A percentile compares a stretch with the other conserved stretches of the same genome.
phyloP scores from a whole-genome alignment of 2,113 vertebrate species.

The Ceuthmochares aereus region DNA sequence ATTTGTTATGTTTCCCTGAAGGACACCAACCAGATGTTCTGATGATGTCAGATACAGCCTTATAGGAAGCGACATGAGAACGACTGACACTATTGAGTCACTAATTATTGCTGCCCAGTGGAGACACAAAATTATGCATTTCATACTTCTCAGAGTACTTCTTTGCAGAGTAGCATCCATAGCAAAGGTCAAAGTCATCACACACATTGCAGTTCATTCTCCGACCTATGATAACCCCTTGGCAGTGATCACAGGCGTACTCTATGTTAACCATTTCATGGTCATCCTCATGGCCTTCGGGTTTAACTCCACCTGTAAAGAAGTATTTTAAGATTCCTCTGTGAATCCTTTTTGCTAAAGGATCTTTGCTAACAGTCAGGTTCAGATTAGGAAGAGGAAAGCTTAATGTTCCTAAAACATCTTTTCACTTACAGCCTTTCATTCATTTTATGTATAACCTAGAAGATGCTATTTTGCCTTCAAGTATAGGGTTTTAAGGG shows the following conservation, averaged over 20 bases:
- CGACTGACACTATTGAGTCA: not conserved
- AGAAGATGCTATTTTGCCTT: not conserved
- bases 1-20: not conserved
- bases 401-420: not conserved
- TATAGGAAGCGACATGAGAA: not conserved
- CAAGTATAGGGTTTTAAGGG: not conserved
- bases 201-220: slow-evolving; percentile 96
- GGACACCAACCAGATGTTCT: not conserved
- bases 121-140: not conserved
- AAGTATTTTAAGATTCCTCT: not conserved
- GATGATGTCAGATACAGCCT: not conserved
- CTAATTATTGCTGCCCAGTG: not conserved
- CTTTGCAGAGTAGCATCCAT: slow-evolving; percentile 94
- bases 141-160: slow-evolving; percentile 92
- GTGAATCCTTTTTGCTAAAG: not conserved
- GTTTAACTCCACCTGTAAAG: slow-evolving; percentile 90
- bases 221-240: slow-evolving; percentile 95
- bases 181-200: slow-evolving; percentile 97
- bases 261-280: slow-evolving; percentile 99
- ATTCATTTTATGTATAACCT: not conserved
- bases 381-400: not conserved
- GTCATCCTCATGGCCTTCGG: slow-evolving; percentile 94
- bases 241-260: slow-evolving; percentile 94
- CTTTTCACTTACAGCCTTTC: not conserved
- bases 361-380: not conserved